A percentile compares a stretch with the other conserved stretches of the same genome.
phyloP scores from a whole-genome alignment of 1,140 invertebrate genomes.

The Drosophila littoralis region DNA sequence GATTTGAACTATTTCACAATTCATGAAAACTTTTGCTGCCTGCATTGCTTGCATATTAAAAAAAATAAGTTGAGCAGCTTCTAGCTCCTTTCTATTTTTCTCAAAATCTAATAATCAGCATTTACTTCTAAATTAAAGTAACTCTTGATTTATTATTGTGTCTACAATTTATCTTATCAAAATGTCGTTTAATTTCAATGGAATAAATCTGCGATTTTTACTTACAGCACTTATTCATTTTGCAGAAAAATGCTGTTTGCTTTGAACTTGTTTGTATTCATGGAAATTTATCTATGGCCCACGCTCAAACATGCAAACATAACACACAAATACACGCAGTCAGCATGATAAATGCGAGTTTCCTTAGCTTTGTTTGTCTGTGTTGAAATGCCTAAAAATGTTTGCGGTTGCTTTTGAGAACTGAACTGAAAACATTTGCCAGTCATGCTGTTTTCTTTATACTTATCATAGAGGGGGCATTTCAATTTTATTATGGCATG shows the following conservation, averaged over 20 bases:
- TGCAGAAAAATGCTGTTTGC: constrained; percentile 21
- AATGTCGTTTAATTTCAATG: constrained; percentile 36
- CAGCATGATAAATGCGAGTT: constrained; percentile 67
- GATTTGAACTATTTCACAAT: too few relatives aligned
- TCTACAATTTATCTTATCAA: constrained; percentile 40
- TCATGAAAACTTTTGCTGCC: too few relatives aligned
- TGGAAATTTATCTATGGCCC: constrained; percentile 41
- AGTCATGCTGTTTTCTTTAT: constrained; percentile 19
- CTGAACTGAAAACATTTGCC: constrained; percentile 64
- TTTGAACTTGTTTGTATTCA: constrained; percentile 36
- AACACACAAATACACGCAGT: constrained; percentile 22
- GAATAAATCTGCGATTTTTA: constrained; percentile 28
- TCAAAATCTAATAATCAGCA: not conserved
- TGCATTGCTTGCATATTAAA: too few relatives aligned
- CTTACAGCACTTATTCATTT: constrained; percentile 12
- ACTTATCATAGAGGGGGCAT: not conserved
- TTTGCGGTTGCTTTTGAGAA: constrained; percentile 47
- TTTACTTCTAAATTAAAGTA: not conserved
- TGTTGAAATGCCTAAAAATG: constrained; percentile 44
- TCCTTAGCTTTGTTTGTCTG: constrained; percentile 45
- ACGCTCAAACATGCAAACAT: constrained; percentile 14
- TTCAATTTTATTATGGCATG: not conserved
- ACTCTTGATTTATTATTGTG: constrained; percentile 24
- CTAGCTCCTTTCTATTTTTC: not conserved
- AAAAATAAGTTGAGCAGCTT: not conserved